Conservation (phyloP, 2,888 invertebrate genomes). For the Bedellia somnulentella region DNA sequence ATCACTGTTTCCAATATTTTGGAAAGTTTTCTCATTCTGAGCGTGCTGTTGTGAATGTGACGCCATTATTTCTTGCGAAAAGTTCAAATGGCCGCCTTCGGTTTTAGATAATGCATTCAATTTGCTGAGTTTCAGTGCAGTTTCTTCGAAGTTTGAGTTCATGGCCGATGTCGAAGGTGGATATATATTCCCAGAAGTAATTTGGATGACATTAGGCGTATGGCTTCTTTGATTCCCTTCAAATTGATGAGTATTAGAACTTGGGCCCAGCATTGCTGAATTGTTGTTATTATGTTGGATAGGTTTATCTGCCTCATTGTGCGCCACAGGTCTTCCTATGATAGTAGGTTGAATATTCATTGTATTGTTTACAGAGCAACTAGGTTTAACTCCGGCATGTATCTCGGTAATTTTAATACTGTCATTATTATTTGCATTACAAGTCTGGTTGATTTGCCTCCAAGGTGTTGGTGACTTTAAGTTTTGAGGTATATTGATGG, state of each 20-base stretch:
- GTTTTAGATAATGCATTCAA: conserved; percentile 49
- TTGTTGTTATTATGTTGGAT: neutral
- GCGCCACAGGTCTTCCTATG: neutral
- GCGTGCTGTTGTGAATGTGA: conserved; percentile 47
- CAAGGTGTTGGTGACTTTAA: conserved; percentile 50
- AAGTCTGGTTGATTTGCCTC: conserved; percentile 32
- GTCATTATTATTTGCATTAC: conserved; percentile 20
- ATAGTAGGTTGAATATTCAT: conserved; percentile 34
- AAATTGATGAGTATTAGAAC: conserved; percentile 37
- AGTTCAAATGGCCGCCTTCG: conserved; percentile 49
- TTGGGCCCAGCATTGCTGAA: conserved; percentile 15
- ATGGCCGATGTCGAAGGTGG: conserved; percentile 32
- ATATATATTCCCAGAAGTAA: conserved; percentile 49
- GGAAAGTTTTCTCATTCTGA: conserved; percentile 46
- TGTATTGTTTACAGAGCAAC: conserved; percentile 21
- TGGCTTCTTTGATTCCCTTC: conserved; percentile 29
- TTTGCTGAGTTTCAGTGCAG: conserved; percentile 47
- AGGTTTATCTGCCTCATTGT: neutral
- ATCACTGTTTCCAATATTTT: conserved; percentile 42
- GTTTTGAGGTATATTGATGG: conserved; percentile 49
- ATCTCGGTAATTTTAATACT: conserved; percentile 29
- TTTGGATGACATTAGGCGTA: conserved; percentile 46
- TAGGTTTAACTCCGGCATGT: conserved; percentile 35
- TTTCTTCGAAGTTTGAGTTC: conserved; percentile 47
- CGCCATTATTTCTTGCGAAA: conserved; percentile 51